A percentile compares a stretch with the other conserved stretches of the same genome.
These are phyloP conservation scores for Drosophila antonietae DNA, from an alignment of 2,888 invertebrate species.

Conservation along the genomic window DNA sequence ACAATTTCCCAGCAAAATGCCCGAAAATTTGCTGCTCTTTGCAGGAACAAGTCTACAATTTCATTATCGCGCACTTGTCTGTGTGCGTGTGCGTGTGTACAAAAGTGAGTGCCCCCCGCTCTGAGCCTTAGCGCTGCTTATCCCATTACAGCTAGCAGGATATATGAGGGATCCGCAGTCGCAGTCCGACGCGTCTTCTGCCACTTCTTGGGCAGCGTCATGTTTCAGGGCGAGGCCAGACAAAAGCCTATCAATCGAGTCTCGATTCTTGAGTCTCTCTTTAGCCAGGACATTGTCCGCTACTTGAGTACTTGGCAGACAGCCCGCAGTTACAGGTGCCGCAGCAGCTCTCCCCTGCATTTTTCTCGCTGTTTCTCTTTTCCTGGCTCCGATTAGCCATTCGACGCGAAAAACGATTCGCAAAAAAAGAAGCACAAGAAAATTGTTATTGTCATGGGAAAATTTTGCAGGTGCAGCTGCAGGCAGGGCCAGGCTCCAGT, in stretches of 20 bases:
- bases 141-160: constrained; percentile 71
- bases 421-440: constrained; percentile 9
- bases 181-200: constrained; percentile 18
- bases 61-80: constrained; percentile 65
- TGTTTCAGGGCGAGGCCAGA: constrained; percentile 45
- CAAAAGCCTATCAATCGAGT: constrained; percentile 39
- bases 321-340: constrained; percentile 49
- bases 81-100: constrained; percentile 16
- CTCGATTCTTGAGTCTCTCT: neutral
- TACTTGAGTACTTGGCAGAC: constrained; percentile 46
- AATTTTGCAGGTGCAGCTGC: constrained; percentile 74
- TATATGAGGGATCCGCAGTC: constrained; percentile 25
- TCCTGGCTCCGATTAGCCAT: constrained; percentile 34
- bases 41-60: constrained; percentile 73
- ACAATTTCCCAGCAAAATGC: constrained; percentile 62
- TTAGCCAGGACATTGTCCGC: constrained; percentile 57
- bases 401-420: constrained; percentile 34
- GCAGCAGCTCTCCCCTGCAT: neutral
- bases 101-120: constrained; percentile 28
- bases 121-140: constrained; percentile 47
- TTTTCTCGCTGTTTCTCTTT: constrained; percentile 4
- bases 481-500: constrained; percentile 34
- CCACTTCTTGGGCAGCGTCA: constrained; percentile 66
- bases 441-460: constrained; percentile 73
- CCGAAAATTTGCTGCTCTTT: constrained; percentile 38